Evolutionary conservation across 2,797 vertebrate genomes (phyloP).

Genomic region (Phrynocephalus vlangalii): DNA sequence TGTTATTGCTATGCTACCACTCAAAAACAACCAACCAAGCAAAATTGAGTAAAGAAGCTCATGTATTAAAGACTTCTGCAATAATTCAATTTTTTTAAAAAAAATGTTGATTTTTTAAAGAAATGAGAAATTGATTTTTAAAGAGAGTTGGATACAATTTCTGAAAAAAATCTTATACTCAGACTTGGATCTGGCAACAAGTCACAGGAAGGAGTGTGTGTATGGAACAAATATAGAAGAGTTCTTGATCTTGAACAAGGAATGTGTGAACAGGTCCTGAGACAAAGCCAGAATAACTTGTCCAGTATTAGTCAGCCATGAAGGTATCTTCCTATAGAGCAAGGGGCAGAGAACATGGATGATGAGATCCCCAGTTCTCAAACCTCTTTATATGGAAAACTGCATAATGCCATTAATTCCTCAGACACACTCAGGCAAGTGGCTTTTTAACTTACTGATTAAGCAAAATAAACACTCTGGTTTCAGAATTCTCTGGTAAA

Average conservation of each 20-base stretch:
- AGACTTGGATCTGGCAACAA: no score
- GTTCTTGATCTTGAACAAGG: background rate
- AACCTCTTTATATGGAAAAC: background rate
- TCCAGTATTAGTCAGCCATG: background rate
- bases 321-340: background rate
- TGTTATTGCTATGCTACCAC: no score
- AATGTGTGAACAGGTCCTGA: background rate
- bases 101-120: no score
- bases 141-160: no score
- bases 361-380: background rate
- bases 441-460: background rate
- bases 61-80: no score
- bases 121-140: no score
- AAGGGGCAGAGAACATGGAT: background rate
- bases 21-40: no score
- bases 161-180: no score
- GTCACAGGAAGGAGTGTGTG: no score
- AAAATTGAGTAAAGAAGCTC: no score
- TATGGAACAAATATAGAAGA: no score
- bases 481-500: background rate
- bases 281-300: background rate
- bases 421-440: background rate
- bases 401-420: background rate
- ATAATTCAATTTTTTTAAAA: no score
- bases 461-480: background rate